phyloP scores from a whole-genome alignment of 2,113 vertebrate species.

The Cavia aperea region DNA sequence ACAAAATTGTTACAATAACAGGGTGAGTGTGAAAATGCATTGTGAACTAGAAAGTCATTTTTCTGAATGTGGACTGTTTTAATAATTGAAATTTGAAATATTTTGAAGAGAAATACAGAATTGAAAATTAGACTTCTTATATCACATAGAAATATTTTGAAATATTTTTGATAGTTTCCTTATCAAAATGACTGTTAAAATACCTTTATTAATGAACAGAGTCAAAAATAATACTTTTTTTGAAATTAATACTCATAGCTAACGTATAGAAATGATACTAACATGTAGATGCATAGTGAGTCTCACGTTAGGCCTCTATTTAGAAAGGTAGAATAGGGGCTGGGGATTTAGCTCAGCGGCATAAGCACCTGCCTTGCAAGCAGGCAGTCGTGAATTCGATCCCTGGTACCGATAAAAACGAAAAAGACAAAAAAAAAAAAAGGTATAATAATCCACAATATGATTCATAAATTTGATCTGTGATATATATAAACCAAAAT shows the following conservation, averaged over 20 bases:
- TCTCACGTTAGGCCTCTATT: background rate
- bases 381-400: no score
- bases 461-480: background rate
- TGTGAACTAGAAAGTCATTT: conserved; percentile 22
- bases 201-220: background rate
- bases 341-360: no score
- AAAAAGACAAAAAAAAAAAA: background rate
- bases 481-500: background rate
- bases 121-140: conserved; percentile 29
- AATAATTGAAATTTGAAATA: background rate
- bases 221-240: conserved; percentile 7
- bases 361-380: no score
- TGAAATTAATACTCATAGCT: background rate
- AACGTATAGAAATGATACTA: conserved; percentile 8
- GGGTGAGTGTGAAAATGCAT: conserved; percentile 31
- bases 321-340: background rate
- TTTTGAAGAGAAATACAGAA: background rate
- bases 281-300: background rate
- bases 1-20: background rate
- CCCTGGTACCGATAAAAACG: no score
- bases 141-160: background rate
- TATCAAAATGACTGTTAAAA: conserved; percentile 24
- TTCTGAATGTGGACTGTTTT: conserved; percentile 18
- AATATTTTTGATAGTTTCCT: background rate
- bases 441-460: background rate